These are phyloP conservation scores for Drosophila limbata DNA, from an alignment of 2,888 invertebrate species.

Conservation along the genomic window DNA sequence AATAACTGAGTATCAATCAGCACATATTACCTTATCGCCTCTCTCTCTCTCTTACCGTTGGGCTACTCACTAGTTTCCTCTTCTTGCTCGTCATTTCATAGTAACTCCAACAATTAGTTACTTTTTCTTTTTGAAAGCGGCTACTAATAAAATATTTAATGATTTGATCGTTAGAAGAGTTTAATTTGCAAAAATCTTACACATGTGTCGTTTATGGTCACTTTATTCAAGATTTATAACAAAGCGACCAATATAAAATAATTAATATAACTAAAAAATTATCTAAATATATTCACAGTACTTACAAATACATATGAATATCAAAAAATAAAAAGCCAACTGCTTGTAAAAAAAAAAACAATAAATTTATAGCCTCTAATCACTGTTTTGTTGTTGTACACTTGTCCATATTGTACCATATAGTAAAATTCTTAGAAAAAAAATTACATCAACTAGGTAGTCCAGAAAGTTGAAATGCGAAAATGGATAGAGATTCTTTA, in stretches of 20 bases:
- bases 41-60: conserved; percentile 2
- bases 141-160: neutral
- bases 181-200: neutral
- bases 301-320: neutral
- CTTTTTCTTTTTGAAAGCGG: neutral
- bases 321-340: conserved; percentile 4
- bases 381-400: no score
- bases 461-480: no score
- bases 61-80: neutral
- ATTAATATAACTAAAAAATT: neutral
- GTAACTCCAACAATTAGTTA: neutral
- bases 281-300: neutral
- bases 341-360: neutral
- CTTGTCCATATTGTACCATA: no score
- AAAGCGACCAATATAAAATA: neutral
- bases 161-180: neutral
- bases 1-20: neutral
- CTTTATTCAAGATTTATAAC: neutral
- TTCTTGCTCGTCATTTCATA: neutral
- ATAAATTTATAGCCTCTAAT: neutral
- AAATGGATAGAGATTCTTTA: no score
- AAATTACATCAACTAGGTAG: no score
- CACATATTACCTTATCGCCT: neutral
- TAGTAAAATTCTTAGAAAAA: no score
- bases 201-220: neutral